These are phyloP conservation scores for Ypsolopha sequella DNA, from an alignment of 2,888 invertebrate species.

Conservation along the genomic window DNA sequence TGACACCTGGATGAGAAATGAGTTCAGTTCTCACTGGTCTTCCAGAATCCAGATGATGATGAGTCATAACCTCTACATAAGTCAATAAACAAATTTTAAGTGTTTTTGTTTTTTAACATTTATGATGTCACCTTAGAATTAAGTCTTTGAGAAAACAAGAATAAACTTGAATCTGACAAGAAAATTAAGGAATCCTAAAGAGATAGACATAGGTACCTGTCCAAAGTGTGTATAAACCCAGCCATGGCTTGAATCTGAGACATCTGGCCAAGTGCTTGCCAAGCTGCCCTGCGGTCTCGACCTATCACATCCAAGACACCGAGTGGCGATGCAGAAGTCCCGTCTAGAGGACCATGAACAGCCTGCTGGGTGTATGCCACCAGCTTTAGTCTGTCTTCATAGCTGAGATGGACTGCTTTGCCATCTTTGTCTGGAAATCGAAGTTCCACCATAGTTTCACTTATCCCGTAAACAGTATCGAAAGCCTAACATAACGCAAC, in stretches of 20 bases:
- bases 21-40: too few relatives aligned
- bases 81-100: too few relatives aligned
- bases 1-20: too few relatives aligned
- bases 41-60: too few relatives aligned
- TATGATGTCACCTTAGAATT: too few relatives aligned
- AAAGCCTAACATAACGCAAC: too few relatives aligned
- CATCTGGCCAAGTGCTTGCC: constrained; percentile 92
- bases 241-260: constrained; percentile 90
- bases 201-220: constrained; percentile 58
- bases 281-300: constrained; percentile 90
- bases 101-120: too few relatives aligned
- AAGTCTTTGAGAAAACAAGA: too few relatives aligned
- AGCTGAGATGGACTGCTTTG: constrained; percentile 95
- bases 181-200: background rate
- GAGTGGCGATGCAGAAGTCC: constrained; percentile 81
- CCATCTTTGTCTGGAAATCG: constrained; percentile 90
- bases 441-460: background rate
- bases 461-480: background rate
- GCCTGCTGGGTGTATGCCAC: constrained; percentile 95
- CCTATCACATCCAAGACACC: constrained; percentile 97
- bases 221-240: constrained; percentile 90
- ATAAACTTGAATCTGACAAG: background rate
- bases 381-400: constrained; percentile 91
- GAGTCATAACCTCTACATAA: too few relatives aligned
- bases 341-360: constrained; percentile 83